Conservation (phyloP, 1,140 invertebrate species). For the Fopius arisanus region DNA sequence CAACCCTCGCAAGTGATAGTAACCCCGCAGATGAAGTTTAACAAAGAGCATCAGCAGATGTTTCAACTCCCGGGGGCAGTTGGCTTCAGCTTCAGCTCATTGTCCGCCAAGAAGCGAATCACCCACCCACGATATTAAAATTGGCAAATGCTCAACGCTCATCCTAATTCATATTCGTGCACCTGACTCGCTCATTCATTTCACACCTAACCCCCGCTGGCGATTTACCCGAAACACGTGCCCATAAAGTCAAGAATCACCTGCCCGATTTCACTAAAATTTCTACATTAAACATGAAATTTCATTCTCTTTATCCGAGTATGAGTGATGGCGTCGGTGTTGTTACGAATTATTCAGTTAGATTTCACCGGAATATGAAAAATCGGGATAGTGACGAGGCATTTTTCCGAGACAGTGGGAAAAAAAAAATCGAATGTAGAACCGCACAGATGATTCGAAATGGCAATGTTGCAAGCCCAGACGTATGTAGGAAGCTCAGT, state of each 20-base stretch:
- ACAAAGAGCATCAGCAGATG: neutral
- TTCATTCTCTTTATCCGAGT: no score
- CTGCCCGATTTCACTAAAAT: neutral
- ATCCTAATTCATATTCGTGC: constrained; percentile 61
- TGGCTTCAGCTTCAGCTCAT: constrained; percentile 44
- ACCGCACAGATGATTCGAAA: no score
- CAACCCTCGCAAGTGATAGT: neutral
- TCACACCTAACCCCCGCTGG: constrained; percentile 57
- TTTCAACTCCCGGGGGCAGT: constrained; percentile 23
- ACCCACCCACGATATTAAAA: constrained; percentile 38
- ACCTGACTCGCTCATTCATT: constrained; percentile 60
- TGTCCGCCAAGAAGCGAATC: constrained; percentile 30
- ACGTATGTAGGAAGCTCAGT: constrained; percentile 40
- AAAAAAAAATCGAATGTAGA: no score
- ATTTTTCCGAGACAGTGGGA: no score
- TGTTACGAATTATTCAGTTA: no score
- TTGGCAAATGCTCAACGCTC: constrained; percentile 37
- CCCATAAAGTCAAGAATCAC: neutral
- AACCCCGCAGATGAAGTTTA: neutral
- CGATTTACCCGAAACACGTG: constrained; percentile 26
- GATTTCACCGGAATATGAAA: no score
- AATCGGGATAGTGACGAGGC: no score
- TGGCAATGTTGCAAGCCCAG: neutral
- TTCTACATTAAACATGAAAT: neutral
- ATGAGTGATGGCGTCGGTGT: no score